These are phyloP conservation scores for Acronicta psi DNA, from an alignment of 2,888 invertebrate genomes.

Conservation along the genomic window DNA sequence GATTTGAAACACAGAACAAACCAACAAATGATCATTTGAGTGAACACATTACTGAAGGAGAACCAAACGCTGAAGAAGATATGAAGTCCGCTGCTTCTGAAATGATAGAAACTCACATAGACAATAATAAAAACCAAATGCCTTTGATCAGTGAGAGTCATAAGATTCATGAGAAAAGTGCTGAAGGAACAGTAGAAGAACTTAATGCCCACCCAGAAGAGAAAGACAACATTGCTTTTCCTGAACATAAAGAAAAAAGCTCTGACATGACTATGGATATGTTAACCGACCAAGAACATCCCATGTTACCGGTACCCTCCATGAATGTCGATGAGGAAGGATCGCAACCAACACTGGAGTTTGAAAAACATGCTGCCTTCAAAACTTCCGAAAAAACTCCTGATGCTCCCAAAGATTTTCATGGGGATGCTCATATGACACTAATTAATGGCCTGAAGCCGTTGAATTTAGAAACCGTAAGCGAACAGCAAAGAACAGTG, in stretches of 20 bases:
- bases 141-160: slow-evolving; percentile 44
- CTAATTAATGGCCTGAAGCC: slow-evolving; percentile 10
- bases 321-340: slow-evolving; percentile 39
- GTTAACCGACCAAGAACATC: slow-evolving; percentile 22
- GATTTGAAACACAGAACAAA: slow-evolving; percentile 20
- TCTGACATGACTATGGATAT: slow-evolving; percentile 18
- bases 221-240: slow-evolving; percentile 8
- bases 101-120: slow-evolving; percentile 51
- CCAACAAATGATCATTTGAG: slow-evolving; percentile 18
- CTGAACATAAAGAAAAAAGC: slow-evolving; percentile 18
- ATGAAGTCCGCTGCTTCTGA: slow-evolving; percentile 59
- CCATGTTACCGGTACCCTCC: slow-evolving; percentile 10
- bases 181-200: slow-evolving; percentile 15
- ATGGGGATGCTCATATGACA: slow-evolving; percentile 2
- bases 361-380: slow-evolving; percentile 24
- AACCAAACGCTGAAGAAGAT: slow-evolving; percentile 43
- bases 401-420: slow-evolving; percentile 4
- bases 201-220: slow-evolving; percentile 3
- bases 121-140: slow-evolving; percentile 37
- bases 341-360: slow-evolving; percentile 29
- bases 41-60: slow-evolving; percentile 17
- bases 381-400: slow-evolving; percentile 30
- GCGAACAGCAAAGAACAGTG: slow-evolving; percentile 22
- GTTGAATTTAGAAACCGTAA: slow-evolving; percentile 4
- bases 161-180: slow-evolving; percentile 28